Evolutionary conservation across 2,797 vertebrate species (phyloP).

Genomic region (Epinephelus malabaricus): DNA sequence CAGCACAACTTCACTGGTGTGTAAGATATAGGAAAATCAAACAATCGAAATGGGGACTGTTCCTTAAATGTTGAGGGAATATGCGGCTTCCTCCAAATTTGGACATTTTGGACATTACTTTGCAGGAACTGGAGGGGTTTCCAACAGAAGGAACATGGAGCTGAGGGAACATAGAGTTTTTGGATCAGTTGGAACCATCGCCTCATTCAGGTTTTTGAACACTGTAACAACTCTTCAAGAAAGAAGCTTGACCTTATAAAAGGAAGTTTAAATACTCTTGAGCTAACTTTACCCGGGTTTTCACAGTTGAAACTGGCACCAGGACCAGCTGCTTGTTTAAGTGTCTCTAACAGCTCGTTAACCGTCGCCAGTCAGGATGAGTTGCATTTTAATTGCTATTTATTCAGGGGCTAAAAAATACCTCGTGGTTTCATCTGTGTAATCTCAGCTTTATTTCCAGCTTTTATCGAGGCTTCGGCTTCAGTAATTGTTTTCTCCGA

Average conservation of each 20-base stretch:
- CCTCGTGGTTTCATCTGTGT: conserved; percentile 6
- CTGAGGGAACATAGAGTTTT: no score
- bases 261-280: neutral
- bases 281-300: conserved; percentile 2
- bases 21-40: no score
- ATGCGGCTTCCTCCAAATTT: no score
- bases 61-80: no score
- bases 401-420: conserved; percentile 27
- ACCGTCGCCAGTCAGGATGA: conserved; percentile 14
- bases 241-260: neutral
- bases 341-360: conserved; percentile 39
- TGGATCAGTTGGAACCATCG: neutral
- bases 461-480: conserved; percentile 21
- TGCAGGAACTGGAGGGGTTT: no score
- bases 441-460: conserved; percentile 26
- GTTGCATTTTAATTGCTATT: conserved; percentile 30
- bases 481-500: conserved; percentile 47
- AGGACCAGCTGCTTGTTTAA: conserved; percentile 34
- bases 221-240: neutral
- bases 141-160: no score
- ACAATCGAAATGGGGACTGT: no score
- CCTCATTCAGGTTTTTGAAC: neutral
- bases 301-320: neutral
- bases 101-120: no score
- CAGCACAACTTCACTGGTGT: neutral